Base-by-base conservation (phyloP, 2,113 vertebrate genomes). In the Motacilla tschutschensis region DNA sequence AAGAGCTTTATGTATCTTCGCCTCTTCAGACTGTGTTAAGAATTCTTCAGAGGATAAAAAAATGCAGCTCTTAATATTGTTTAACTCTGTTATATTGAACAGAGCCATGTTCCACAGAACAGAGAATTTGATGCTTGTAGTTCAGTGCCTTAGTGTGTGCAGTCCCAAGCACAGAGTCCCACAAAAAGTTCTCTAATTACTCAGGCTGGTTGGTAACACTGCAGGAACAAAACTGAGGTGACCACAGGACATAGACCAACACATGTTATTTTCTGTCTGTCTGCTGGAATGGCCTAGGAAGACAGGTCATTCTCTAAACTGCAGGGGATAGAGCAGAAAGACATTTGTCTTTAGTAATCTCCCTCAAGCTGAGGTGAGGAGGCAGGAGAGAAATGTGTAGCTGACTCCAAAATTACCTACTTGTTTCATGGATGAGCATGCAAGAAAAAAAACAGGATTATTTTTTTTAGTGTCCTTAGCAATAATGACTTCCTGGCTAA, bases 341-440 rank as follows among this genome's bases (percentile, higher is more conserved):
- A 15, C 26, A 10, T 17, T 70, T 41, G 7, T 35, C 28, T 22
- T 74, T 36, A 58, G 5, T 59, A 5, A 12, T 53, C 26, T 62
- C 8, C 8, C 13, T 25, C 0, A 0, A 26, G 5, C 2, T 81
- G 59, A 60, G 40, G 5, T 63, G 28, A 80, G 47, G 44, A 41
- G 5, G 6, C 6, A 54, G 20, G 26, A 31, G 14, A 70, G 28
- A 65, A 44, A 46, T 29, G 7, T 47, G 5, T 63, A 19, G 12
- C 20, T 74, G 36, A 38, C 20, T 28, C 17, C 31, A 40, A 14
- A 85, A 48, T 51, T 40, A 64, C 12, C 1, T 41, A 0, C 29
- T 53, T 57, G 15, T 43, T 82, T 60, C 6, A 44, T n/a, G 18
- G 12, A 24, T 85, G 16, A 75, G 26, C 40, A 40, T 35, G 8